Base-by-base conservation (phyloP, 2,113 vertebrate species). In the Daboia siamensis region DNA sequence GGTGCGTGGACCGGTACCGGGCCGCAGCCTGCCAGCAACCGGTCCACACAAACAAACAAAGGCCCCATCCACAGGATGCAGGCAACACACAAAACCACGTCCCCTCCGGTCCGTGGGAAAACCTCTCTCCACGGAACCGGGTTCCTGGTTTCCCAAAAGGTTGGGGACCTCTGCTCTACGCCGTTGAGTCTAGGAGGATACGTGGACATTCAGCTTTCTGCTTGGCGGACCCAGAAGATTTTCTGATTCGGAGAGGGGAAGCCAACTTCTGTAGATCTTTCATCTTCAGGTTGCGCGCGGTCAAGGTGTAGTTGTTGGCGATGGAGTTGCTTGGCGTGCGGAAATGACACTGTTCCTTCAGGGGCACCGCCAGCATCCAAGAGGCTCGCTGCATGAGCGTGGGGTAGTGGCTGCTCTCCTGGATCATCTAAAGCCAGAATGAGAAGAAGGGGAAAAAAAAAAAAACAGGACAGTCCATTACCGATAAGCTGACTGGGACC, bases 311-410 rank as follows among this genome's bases (percentile, higher is more conserved):
- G 95, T 99, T 99, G 95, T 98, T 99, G 91, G 97, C 99, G 87
- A 99, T 98, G 91, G 98, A 98, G 93, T 99, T 98, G 88, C 98
- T 98, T 0, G 97, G 98, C 61, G 96, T 98, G 26, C 97, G 96
- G 92, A 96, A 94, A 93, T 96, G 93, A 9, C 51, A 64, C 61
- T 97, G 97, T 33, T 99, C 99, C 96, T 99, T 99, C 95, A 98
- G 98, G 0, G 99, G 99, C 88, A 94, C 98, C 11, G 98, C 98
- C 93, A 96, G 92, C 29, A 97, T 98, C 98, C 97, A 96, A 0
- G 98, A 98, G 0, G 84, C 92, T 48, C 57, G 56, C 93, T 99
- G 98, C 97, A 99, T 98, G 93, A 99, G 96, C 55, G 98, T 98
- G 9, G 98, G 98, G 33, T 98, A 97, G 57, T 86, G 85, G 46